phyloP scores from a whole-genome alignment of 2,888 invertebrate species.

The Alloplasta piceator region DNA sequence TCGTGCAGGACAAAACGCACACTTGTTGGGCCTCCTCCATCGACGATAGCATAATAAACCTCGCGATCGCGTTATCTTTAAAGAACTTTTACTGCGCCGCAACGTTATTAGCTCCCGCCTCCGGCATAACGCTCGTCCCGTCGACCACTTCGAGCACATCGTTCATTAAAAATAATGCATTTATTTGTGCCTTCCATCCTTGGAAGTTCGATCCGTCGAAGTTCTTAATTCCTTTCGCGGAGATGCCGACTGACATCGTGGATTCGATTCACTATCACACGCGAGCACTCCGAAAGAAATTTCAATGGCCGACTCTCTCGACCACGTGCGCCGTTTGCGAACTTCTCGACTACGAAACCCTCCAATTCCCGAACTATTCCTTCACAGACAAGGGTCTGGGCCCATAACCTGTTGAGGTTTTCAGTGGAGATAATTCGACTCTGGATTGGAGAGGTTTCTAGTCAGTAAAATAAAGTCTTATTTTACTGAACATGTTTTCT shows the following conservation, averaged over 20 bases:
- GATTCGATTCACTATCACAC: slow-evolving; percentile 25
- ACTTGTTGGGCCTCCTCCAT: slow-evolving; percentile 59
- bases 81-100: slow-evolving; percentile 20
- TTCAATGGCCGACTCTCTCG: slow-evolving; percentile 36
- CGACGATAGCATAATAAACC: slow-evolving; percentile 49
- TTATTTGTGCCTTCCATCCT: slow-evolving; percentile 39
- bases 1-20: slow-evolving; percentile 52
- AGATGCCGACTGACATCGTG: slow-evolving; percentile 49
- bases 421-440: too few species aligned
- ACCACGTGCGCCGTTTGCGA: slow-evolving; percentile 12
- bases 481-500: too few species aligned
- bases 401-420: too few species aligned
- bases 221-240: slow-evolving; percentile 23
- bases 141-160: slow-evolving; percentile 30
- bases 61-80: slow-evolving; percentile 62
- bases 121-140: slow-evolving; percentile 29
- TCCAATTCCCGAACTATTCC: too few species aligned
- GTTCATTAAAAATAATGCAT: slow-evolving; percentile 38
- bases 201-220: slow-evolving; percentile 51
- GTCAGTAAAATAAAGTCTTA: too few species aligned
- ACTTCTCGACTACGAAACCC: neutral
- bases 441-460: too few species aligned
- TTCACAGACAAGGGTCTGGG: too few species aligned
- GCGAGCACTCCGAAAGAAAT: neutral
- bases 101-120: slow-evolving; percentile 3